Base-by-base conservation (phyloP, 2,113 vertebrate species). In the Sminthopsis crassicaudata region DNA sequence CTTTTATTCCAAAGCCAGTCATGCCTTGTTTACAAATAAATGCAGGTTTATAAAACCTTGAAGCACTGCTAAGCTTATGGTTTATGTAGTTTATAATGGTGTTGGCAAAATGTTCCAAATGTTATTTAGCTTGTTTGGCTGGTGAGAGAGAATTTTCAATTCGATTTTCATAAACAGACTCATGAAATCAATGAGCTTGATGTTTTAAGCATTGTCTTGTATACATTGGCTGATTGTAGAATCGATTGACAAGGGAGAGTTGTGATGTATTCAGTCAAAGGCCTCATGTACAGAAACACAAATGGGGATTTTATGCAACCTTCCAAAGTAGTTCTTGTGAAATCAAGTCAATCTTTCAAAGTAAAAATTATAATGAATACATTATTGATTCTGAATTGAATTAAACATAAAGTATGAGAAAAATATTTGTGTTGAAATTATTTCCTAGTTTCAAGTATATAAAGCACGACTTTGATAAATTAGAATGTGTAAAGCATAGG, bases 141-240 rank as follows among this genome's bases (percentile, higher is more conserved):
- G 11, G 53, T 89, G 25, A 94, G 93, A 96, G 97, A 90, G 95
- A 97, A 94, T 0, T 4, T 97, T 93, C 57, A 51, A 60, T 96
- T 97, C 89, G 95, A 23, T 91, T 97, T 97, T 97, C 91, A 94
- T 98, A 96, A 98, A 98, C 36, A 42, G 9, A 0, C 53, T 97
- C 92, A 94, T 97, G 94, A 98, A 98, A 97, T 36, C 92, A 94
- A 94, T 36, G 60, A 92, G 90, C 94, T 92, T 24, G 5, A 96
- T 97, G 92, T 89, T 95, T 98, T 95, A 95, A 97, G 60, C 91
- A 25, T 96, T 76, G 91, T 95, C 96, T 97, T 96, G 95, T 48
- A 52, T 93, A 95, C 93, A 93, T 89, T 76, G 90, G 48, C 91
- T 94, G 12, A 96, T 96, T 97, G 97, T 94, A 94, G 97, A 97